These are phyloP conservation scores for Pangasius macronema DNA, from an alignment of 2,797 vertebrate genomes.

Conservation along the genomic window DNA sequence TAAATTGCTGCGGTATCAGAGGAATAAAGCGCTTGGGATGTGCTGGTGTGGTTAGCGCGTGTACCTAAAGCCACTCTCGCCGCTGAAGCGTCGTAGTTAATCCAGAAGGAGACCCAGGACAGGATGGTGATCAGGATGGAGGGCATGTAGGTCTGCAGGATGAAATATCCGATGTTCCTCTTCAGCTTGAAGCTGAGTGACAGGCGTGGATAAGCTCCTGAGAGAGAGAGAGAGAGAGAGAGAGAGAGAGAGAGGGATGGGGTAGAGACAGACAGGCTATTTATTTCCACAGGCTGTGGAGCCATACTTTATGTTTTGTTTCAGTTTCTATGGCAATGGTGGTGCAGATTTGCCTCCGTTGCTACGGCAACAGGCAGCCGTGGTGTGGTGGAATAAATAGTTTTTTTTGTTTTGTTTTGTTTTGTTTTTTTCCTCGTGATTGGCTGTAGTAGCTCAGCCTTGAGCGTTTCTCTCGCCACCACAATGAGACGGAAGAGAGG, in stretches of 20 bases:
- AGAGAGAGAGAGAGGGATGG: conserved; percentile 9
- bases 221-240: conserved; percentile 18
- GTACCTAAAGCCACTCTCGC: conserved; percentile 98
- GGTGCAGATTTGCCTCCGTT: conserved; percentile 58
- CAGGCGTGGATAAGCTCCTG: conserved; percentile 97
- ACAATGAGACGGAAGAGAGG: conserved; percentile 26
- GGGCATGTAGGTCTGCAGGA: conserved; percentile 99
- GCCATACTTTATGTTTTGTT: conserved; percentile 60
- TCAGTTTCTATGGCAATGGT: conserved; percentile 64
- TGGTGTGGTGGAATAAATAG: conserved; percentile 57
- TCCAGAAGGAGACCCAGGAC: conserved; percentile 99
- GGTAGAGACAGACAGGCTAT: conserved; percentile 41
- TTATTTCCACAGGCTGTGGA: conserved; percentile 55
- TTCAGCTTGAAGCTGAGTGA: conserved; percentile 98
- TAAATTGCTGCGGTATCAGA: neutral
- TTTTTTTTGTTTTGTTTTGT: too few relatives aligned
- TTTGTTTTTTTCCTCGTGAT: conserved; percentile 37
- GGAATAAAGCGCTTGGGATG: neutral
- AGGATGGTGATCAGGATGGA: conserved; percentile 98
- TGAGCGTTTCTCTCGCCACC: conserved; percentile 54
- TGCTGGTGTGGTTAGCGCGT: conserved; percentile 16
- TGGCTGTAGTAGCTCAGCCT: conserved; percentile 62
- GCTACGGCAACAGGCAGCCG: conserved; percentile 66
- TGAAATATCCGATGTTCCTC: conserved; percentile 98
- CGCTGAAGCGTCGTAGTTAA: conserved; percentile 98